phyloP scores from a whole-genome alignment of 2,797 vertebrate genomes.

The Typhlichthys eigenmanni region DNA sequence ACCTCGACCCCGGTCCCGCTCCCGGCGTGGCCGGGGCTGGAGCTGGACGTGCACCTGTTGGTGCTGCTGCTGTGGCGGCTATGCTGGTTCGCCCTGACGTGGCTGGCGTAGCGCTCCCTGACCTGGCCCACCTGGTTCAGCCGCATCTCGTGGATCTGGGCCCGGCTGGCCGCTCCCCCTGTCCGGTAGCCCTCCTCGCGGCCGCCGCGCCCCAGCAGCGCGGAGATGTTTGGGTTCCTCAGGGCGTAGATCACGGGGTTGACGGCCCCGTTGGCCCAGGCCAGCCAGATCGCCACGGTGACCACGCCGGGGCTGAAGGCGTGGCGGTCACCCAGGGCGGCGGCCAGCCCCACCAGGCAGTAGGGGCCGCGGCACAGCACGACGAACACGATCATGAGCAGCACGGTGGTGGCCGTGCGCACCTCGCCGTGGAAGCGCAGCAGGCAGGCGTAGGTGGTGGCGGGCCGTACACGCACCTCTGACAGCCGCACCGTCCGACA shows the following conservation, averaged over 20 bases:
- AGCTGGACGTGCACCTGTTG: conserved; percentile 64
- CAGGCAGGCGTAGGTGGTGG: conserved; percentile 86
- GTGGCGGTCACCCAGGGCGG: conserved; percentile 74
- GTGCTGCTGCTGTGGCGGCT: conserved; percentile 45
- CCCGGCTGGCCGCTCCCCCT: conserved; percentile 80
- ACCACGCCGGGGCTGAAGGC: conserved; percentile 86
- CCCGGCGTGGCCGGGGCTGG: conserved; percentile 74
- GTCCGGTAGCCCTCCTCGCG: conserved; percentile 93
- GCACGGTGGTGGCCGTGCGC: conserved; percentile 92
- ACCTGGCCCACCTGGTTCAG: conserved; percentile 66
- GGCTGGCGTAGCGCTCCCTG: conserved; percentile 67
- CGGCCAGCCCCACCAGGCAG: conserved; percentile 87
- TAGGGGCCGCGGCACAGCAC: conserved; percentile 94
- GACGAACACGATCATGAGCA: conserved; percentile 91
- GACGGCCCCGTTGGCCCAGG: conserved; percentile 94
- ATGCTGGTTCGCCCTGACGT: conserved; percentile 54
- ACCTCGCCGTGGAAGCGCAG: conserved; percentile 90
- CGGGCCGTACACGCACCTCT: conserved; percentile 86
- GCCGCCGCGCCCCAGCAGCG: conserved; percentile 85
- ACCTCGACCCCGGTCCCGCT: conserved; percentile 71
- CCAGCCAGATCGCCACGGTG: conserved; percentile 87
- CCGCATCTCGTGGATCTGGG: conserved; percentile 59
- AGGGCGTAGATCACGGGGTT: conserved; percentile 92
- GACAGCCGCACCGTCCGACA: conserved; percentile 88
- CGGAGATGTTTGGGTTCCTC: conserved; percentile 90